These are phyloP conservation scores for Cydia fagiglandana DNA, from an alignment of 1,140 invertebrate genomes.

Conservation along the genomic window DNA sequence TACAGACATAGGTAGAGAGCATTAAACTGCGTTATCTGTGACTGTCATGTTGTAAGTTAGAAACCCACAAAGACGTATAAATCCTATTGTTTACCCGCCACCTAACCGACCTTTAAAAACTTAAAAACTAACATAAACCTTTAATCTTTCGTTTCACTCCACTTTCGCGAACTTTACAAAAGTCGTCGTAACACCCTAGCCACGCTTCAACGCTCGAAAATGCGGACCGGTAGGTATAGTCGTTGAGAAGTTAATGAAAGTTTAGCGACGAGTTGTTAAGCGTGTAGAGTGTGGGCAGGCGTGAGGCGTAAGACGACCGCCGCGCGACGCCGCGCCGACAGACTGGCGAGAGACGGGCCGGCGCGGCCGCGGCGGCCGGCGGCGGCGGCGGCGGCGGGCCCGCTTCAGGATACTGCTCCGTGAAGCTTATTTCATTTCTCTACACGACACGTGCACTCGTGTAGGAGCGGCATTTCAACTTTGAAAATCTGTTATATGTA, in stretches of 20 bases:
- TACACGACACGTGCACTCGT: no score
- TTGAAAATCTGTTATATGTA: no score
- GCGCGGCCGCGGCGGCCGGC: constrained; percentile 46
- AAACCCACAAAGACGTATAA: background rate
- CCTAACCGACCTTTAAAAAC: background rate
- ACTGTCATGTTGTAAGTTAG: background rate
- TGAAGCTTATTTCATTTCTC: no score
- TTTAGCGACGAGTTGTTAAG: background rate
- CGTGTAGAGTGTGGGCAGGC: background rate
- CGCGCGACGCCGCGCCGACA: constrained; percentile 8
- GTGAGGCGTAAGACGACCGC: constrained; percentile 1
- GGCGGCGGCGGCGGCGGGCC: constrained; percentile 35
- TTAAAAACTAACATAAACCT: background rate
- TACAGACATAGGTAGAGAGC: no score
- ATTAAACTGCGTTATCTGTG: no score
- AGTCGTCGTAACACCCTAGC: background rate
- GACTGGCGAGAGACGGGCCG: background rate
- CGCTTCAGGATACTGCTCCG: background rate
- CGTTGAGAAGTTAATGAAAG: background rate
- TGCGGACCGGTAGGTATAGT: background rate
- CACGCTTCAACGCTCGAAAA: background rate
- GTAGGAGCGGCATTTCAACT: no score
- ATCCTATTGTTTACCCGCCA: background rate
- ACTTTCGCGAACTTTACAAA: constrained; percentile 8
- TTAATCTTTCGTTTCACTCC: background rate